phyloP scores from a whole-genome alignment of 2,113 vertebrate genomes.

The Cisticola juncidis region DNA sequence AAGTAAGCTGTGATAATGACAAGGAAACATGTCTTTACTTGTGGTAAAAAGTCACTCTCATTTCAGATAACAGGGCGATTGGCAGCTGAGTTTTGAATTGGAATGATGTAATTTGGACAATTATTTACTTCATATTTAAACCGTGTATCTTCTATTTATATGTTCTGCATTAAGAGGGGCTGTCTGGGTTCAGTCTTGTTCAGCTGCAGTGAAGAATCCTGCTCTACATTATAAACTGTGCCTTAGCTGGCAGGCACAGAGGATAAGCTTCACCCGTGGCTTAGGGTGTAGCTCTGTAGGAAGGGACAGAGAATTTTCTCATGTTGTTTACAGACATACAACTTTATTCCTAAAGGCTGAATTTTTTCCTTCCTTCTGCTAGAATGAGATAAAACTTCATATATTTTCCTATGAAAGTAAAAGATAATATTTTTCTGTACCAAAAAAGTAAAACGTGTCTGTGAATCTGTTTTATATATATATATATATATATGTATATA shows the following conservation, averaged over 20 bases:
- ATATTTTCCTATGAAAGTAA: neutral
- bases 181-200: conserved; percentile 7
- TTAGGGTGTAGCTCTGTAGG: conserved; percentile 39
- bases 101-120: neutral
- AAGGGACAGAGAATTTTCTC: conserved; percentile 48
- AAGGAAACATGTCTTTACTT: conserved; percentile 24
- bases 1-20: neutral
- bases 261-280: conserved; percentile 1
- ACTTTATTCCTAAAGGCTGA: conserved; percentile 8
- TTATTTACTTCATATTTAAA: conserved; percentile 32
- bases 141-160: neutral
- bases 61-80: conserved; percentile 24
- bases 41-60: conserved; percentile 13
- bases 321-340: conserved; percentile 4
- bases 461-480: neutral
- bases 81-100: conserved; percentile 11
- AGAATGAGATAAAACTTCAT: neutral
- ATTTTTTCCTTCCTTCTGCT: neutral
- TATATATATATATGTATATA: no score
- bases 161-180: conserved; percentile 28
- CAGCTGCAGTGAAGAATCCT: neutral
- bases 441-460: neutral
- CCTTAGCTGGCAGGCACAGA: conserved; percentile 12
- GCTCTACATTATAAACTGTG: neutral
- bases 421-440: neutral